These are phyloP conservation scores for Whitmania pigra DNA, from an alignment of 1,140 invertebrate genomes.

Conservation along the genomic window DNA sequence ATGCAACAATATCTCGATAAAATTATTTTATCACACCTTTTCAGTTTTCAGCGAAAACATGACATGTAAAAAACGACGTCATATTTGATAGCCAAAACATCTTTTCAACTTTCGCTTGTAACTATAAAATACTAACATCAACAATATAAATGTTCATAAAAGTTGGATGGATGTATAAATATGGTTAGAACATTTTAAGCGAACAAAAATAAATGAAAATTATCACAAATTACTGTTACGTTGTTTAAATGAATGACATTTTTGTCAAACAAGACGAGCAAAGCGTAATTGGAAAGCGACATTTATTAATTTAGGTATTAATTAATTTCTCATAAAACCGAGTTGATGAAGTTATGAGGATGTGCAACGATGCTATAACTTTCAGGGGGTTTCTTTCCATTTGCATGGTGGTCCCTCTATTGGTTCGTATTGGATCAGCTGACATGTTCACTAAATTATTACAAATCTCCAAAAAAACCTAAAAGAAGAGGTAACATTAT, in stretches of 20 bases:
- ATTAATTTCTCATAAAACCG: too few species aligned
- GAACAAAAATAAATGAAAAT: too few species aligned
- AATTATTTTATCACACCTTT: background rate
- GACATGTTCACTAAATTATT: constrained; percentile 7
- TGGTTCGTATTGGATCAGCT: constrained; percentile 5
- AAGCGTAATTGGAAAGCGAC: too few species aligned
- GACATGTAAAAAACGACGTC: background rate
- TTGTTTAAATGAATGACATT: too few species aligned
- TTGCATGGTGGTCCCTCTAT: background rate
- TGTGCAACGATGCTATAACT: background rate
- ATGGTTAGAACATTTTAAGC: background rate
- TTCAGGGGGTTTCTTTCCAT: constrained; percentile 1
- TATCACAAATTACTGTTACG: too few species aligned
- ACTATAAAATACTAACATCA: constrained; percentile 4
- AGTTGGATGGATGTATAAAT: constrained; percentile 12
- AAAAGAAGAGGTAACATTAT: too few species aligned
- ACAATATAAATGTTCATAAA: constrained; percentile 11
- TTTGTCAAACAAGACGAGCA: too few species aligned
- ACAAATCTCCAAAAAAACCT: background rate
- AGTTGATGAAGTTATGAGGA: too few species aligned
- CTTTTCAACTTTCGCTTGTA: background rate
- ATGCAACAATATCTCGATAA: background rate
- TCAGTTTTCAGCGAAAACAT: background rate
- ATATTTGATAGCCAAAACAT: background rate
- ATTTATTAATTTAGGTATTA: too few species aligned